These are phyloP conservation scores for Sitophilus oryzae DNA, from an alignment of 1,140 invertebrate species.

Conservation along the genomic window DNA sequence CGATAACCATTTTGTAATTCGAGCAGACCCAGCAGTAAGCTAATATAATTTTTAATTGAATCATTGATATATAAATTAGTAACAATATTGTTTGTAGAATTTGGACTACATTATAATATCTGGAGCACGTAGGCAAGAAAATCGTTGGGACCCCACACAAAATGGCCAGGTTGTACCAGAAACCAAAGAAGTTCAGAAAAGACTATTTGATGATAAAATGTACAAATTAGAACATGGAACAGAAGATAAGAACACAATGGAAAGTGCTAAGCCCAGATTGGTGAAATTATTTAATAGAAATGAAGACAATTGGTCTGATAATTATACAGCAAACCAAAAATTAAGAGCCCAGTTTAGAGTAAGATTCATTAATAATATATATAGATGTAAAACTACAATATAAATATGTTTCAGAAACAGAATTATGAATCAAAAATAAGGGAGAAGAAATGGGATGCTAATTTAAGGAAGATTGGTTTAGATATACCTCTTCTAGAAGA, in stretches of 20 bases:
- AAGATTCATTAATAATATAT: no score
- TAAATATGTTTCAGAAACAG: slow-evolving; percentile 52
- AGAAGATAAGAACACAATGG: slow-evolving; percentile 69
- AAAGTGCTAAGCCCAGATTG: slow-evolving; percentile 63
- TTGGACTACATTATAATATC: slow-evolving; percentile 94
- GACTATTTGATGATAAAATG: slow-evolving; percentile 92
- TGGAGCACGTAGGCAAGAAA: slow-evolving; percentile 93
- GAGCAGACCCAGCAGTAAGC: slow-evolving; percentile 93
- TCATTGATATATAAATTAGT: background rate
- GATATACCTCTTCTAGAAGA: slow-evolving; percentile 74
- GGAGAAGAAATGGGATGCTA: slow-evolving; percentile 59
- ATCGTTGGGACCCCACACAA: slow-evolving; percentile 93
- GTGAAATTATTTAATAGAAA: slow-evolving; percentile 71
- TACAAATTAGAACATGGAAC: slow-evolving; percentile 89
- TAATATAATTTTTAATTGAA: background rate
- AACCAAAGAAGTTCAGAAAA: slow-evolving; percentile 81
- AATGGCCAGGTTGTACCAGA: slow-evolving; percentile 92
- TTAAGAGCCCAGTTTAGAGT: slow-evolving; percentile 80
- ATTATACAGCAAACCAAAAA: slow-evolving; percentile 80
- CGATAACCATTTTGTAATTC: slow-evolving; percentile 97
- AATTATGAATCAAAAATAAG: slow-evolving; percentile 69
- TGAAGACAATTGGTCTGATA: slow-evolving; percentile 78
- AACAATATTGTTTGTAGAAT: slow-evolving; percentile 62
- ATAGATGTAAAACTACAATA: slow-evolving; percentile 27
- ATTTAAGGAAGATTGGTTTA: slow-evolving; percentile 74